Evolutionary conservation across 2,888 invertebrate genomes (phyloP), one percentile per base, ranked within the genome.

Genomic region (Ophion ellenae): DNA sequence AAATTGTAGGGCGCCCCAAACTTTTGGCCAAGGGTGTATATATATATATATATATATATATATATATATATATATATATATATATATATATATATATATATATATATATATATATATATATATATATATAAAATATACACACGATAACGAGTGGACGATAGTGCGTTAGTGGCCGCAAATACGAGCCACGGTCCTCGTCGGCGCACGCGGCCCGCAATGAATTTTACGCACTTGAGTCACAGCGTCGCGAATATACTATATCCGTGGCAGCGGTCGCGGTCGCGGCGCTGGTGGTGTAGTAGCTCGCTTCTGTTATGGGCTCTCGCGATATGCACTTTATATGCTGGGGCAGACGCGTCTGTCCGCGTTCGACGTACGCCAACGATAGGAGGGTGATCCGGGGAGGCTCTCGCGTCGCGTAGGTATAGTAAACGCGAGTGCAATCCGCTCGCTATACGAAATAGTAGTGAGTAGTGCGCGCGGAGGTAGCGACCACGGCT

Each of bases 221-320:
- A 82, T 40, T 82, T 85, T 85, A 85, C 85, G 82, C 82, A 82
- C 75, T 82, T 85, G 78, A 82, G 78, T 79, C 79, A 82, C 85
- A 47, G 66, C 74, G 53, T 81, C 84, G 66, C 79, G 66, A 82
- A 75, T 67, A 78, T 76, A 75, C 57, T 40, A 81, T 67, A 47
- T 59, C 77, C 28, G 77, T 20, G 66, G 36, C 66, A 74, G 69
- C 45, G 66, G 71, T 45, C 66, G 63, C 53, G 20, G 63, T 59
- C 7, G 40, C 40, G 7, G 40, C 4, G 40, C 6, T 40, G 7
- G 40, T 40, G 40, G 74, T 32, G 14, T 61, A 73, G 59, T 17
- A 40, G 66, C 47, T 53, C 66, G 66, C 47, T 70, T 45, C 74
- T 45, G 28, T 20, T 47, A 40, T 64, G 40, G 40, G 40, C 53